Percentiles rank a stretch among this genome's conserved stretches.
Evolutionary conservation across 2,888 invertebrate genomes (phyloP).

Genomic region (Anaspis maculata): DNA sequence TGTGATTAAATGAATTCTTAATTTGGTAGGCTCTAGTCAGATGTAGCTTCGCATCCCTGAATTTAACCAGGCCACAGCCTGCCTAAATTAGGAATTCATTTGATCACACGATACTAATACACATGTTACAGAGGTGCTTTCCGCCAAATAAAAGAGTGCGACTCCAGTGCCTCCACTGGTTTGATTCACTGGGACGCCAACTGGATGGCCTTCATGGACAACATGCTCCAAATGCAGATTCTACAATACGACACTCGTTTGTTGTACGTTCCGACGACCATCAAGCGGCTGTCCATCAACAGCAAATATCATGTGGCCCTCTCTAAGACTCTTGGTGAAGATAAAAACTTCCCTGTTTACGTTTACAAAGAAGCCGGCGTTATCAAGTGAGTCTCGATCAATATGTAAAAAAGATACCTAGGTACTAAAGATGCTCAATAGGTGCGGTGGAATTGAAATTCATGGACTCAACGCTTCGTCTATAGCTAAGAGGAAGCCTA

Average conservation of each 20-base stretch:
- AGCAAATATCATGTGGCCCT: conserved; percentile 36
- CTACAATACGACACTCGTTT: conserved; percentile 49
- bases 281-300: conserved; percentile 44
- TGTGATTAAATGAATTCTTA: no score
- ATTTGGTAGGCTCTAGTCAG: no score
- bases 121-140: no score
- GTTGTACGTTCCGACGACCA: no score
- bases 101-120: no score
- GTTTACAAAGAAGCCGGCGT: conserved; percentile 2
- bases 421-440: no score
- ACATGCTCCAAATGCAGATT: conserved; percentile 68
- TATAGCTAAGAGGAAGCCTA: conserved; percentile 59
- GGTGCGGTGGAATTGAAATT: conserved; percentile 64
- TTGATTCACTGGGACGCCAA: conserved; percentile 40
- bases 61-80: no score
- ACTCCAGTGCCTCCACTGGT: conserved; percentile 30
- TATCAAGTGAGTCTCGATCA: conserved; percentile 7
- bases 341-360: conserved; percentile 4
- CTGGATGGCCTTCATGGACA: conserved; percentile 83
- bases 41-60: no score
- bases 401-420: no score
- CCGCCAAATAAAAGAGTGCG: no score
- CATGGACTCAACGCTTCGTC: conserved; percentile 68
- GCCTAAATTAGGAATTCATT: no score
- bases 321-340: conserved; percentile 7